Conservation (phyloP, 64 coral and sea anemone genomes). For the Pocillopora damicornis region DNA sequence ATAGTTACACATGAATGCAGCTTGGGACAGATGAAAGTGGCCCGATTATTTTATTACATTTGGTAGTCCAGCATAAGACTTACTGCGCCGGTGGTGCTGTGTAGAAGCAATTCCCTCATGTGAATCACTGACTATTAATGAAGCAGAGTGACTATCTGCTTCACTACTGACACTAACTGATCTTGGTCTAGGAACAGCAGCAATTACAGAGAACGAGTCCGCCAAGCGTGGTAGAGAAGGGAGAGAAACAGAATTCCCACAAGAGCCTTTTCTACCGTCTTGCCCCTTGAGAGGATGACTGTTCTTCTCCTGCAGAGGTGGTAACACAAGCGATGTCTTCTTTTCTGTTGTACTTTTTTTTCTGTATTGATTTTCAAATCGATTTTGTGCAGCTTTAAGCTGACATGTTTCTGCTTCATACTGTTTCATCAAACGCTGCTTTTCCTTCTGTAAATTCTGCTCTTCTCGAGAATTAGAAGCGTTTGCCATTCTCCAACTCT, state of each 20-base stretch:
- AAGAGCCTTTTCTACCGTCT: not conserved
- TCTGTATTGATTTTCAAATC: conserved; percentile 19
- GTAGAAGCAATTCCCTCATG: not conserved
- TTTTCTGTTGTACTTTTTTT: not conserved
- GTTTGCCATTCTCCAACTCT: not conserved
- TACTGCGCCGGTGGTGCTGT: not conserved
- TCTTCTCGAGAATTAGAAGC: not conserved
- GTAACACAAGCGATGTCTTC: not conserved
- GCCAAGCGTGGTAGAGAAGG: not conserved
- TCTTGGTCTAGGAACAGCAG: not conserved
- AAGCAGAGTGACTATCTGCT: not conserved
- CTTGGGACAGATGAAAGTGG: not conserved
- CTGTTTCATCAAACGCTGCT: not conserved
- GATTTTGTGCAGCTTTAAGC: conserved; percentile 28
- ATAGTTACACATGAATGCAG: no score
- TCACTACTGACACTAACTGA: not conserved
- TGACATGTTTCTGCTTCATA: conserved; percentile 3
- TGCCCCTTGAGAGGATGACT: not conserved
- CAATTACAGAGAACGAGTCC: not conserved
- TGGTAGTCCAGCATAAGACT: not conserved
- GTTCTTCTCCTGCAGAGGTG: not conserved
- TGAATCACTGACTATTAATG: not conserved
- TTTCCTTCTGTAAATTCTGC: conserved; percentile 1
- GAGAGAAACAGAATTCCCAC: not conserved
- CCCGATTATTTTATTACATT: not conserved